phyloP scores from a whole-genome alignment of 1,140 invertebrate genomes.

The Sitobion miscanthi region DNA sequence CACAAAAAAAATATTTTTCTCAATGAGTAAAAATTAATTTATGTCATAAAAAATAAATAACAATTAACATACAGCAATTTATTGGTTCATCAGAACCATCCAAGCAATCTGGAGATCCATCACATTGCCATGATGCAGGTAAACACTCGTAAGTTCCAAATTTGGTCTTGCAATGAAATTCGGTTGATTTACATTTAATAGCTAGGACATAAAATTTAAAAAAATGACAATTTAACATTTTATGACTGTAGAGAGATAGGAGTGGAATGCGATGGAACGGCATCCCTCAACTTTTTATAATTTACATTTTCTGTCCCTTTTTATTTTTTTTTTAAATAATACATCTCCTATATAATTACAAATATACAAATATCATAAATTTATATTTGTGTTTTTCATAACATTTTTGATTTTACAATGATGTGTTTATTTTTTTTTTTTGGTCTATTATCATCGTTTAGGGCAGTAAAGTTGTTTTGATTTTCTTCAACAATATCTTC shows the following conservation, averaged over 20 bases:
- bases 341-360: no score
- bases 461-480: no score
- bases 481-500: no score
- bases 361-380: no score
- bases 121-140: slow-evolving; percentile 70
- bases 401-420: no score
- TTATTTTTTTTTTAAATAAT: no score
- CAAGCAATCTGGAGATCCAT: slow-evolving; percentile 75
- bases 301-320: no score
- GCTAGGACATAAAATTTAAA: slow-evolving; percentile 44
- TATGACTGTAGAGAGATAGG: background rate
- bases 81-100: slow-evolving; percentile 74
- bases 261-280: no score
- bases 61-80: slow-evolving; percentile 58
- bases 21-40: background rate
- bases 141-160: slow-evolving; percentile 67
- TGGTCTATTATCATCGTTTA: no score
- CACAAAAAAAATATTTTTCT: slow-evolving; percentile 3
- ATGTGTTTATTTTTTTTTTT: no score
- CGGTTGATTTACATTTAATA: slow-evolving; percentile 56
- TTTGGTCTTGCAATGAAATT: slow-evolving; percentile 58
- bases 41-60: slow-evolving; percentile 21
- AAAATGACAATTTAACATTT: background rate
- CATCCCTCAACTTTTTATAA: no score
- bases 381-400: no score